phyloP scores from a whole-genome alignment of 2,888 invertebrate genomes.

The Subacronicta megacephala region DNA sequence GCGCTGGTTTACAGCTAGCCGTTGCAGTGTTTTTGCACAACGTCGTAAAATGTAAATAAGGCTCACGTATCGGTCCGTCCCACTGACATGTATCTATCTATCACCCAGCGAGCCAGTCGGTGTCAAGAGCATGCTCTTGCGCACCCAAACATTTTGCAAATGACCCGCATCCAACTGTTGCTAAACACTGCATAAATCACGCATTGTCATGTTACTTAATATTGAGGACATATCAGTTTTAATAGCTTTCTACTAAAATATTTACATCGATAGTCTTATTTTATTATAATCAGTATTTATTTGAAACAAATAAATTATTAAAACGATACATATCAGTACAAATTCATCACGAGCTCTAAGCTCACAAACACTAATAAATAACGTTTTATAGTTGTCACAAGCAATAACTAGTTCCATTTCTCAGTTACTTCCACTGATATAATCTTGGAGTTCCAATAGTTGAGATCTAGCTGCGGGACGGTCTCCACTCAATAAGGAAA shows the following conservation, averaged over 20 bases:
- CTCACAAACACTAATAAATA: slow-evolving; percentile 68
- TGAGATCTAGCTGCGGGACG: slow-evolving; percentile 45
- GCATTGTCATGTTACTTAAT: slow-evolving; percentile 44
- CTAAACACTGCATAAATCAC: slow-evolving; percentile 48
- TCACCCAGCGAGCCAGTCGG: slow-evolving; percentile 64
- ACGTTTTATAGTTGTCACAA: slow-evolving; percentile 71
- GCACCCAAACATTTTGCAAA: slow-evolving; percentile 63
- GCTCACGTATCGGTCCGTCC: slow-evolving; percentile 61
- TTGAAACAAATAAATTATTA: slow-evolving; percentile 39
- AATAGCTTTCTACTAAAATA: slow-evolving; percentile 17
- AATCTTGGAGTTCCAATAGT: slow-evolving; percentile 56
- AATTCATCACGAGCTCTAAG: slow-evolving; percentile 63
- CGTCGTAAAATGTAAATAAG: slow-evolving; percentile 65
- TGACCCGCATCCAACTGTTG: slow-evolving; percentile 61
- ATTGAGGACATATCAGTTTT: slow-evolving; percentile 27
- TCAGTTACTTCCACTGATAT: slow-evolving; percentile 62
- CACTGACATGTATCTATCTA: slow-evolving; percentile 68
- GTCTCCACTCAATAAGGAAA: slow-evolving; percentile 62
- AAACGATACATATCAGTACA: slow-evolving; percentile 60
- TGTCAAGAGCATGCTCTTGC: slow-evolving; percentile 75
- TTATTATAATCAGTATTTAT: slow-evolving; percentile 9
- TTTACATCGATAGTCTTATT: slow-evolving; percentile 12
- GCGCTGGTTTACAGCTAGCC: slow-evolving; percentile 39
- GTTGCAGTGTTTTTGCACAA: slow-evolving; percentile 60
- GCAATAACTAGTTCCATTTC: slow-evolving; percentile 71